Evolutionary conservation across 2,888 invertebrate genomes (phyloP), one percentile per base, ranked within the genome.

Genomic region (Schizotus pectinicornis): DNA sequence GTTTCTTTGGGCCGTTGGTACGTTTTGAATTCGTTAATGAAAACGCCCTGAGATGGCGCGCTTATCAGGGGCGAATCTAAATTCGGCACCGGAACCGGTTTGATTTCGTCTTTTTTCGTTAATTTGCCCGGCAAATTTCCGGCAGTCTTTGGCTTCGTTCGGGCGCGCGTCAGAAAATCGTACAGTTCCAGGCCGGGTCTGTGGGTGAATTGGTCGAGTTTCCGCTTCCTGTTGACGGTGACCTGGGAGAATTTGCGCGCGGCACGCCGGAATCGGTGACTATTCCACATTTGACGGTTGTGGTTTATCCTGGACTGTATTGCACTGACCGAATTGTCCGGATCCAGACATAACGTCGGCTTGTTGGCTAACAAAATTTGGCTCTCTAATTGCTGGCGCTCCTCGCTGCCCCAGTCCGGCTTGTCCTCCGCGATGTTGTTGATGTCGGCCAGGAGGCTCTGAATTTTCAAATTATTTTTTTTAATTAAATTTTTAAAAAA

Each of bases 341-440:
- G 94, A 80, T 95, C 95, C 48, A 97, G 83, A 77, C 95, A 96
- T 33, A 97, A 81, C 3, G 92, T 92, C 8, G 93, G 94, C 62
- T 92, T 88, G 3, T 94, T 92, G 8, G 92, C 92, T 72, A 93
- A 85, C 35, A 96, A 86, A 59, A 97, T 79, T 68, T 93, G 91
- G 62, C 94, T 92, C 78, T 97, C 97, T 55, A 94, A 80, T 46
- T 87, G 84, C 53, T 90, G 83, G 58, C 88, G 84, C 73, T 94
- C 94, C 64, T 93, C 91, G 14, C 86, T 85, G 30, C 86, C 88
- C 89, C 91, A 91, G 46, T 80, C 79, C 8, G 74, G 68, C 56
- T 71, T 73, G 45, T 79, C 76, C 61, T 82, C 74, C 39, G 76
- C 71, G 52, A 80, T 70, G 51, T 70, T 74, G 55, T 74, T 73